These are phyloP conservation scores for Trichomycterus rosablanca DNA, from an alignment of 2,113 vertebrate species.

Conservation along the genomic window DNA sequence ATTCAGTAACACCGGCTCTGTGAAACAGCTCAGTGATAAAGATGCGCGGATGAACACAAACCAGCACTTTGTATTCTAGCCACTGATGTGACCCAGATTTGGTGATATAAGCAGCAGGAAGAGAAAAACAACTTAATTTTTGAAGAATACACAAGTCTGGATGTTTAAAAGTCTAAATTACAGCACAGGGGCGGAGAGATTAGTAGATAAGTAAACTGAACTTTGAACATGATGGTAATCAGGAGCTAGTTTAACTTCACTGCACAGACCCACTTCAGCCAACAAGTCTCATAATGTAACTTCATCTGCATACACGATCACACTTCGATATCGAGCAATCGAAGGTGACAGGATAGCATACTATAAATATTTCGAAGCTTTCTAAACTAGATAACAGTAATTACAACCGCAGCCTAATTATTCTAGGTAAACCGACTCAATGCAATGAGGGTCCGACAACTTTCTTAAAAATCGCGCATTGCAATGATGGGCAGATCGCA, in stretches of 20 bases:
- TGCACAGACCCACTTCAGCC: too few species aligned
- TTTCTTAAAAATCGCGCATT: constrained; percentile 30
- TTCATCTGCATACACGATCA: too few species aligned
- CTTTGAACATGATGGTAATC: constrained; percentile 10
- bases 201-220: constrained; percentile 12
- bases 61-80: constrained; percentile 36
- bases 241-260: too few species aligned
- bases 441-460: too few species aligned
- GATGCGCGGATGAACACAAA: constrained; percentile 28
- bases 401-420: too few species aligned
- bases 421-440: too few species aligned
- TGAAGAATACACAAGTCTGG: neutral
- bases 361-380: too few species aligned
- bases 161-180: neutral
- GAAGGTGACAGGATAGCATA: too few species aligned
- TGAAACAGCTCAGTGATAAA: constrained; percentile 24
- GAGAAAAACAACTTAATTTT: neutral
- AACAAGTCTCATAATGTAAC: too few species aligned
- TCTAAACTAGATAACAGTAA: too few species aligned
- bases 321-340: too few species aligned
- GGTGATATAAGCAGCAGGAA: neutral
- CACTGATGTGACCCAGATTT: constrained; percentile 21
- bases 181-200: neutral
- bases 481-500: constrained; percentile 22
- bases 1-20: constrained; percentile 41